Conservation (phyloP, 2,797 vertebrate species). For the Jordanella pulchra region DNA sequence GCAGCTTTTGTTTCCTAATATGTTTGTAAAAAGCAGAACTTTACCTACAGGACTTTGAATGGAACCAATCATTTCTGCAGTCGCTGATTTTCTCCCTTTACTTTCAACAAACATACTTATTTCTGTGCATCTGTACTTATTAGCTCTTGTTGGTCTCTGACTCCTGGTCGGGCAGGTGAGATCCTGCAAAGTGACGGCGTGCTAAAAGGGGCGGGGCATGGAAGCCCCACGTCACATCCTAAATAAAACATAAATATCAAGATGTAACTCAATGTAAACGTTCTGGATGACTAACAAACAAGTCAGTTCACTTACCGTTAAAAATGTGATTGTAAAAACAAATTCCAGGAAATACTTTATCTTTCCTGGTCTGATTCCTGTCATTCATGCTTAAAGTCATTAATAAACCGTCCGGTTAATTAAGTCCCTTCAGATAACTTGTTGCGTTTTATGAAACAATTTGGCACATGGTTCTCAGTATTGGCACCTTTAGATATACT, state of each 20-base stretch:
- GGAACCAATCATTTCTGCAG: background rate
- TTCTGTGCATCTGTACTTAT: too few relatives aligned
- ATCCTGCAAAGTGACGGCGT: background rate
- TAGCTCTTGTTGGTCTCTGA: background rate
- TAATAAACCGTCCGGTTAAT: background rate
- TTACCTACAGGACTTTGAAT: background rate
- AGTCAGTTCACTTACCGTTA: background rate
- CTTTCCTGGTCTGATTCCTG: background rate
- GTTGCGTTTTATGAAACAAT: background rate
- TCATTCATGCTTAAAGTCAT: background rate
- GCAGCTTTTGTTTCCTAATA: background rate
- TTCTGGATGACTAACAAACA: background rate
- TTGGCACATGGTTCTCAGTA: constrained; percentile 3
- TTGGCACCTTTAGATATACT: constrained; percentile 6
- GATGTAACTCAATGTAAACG: background rate
- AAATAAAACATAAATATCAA: too few relatives aligned
- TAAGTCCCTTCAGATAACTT: background rate
- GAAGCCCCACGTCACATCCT: background rate
- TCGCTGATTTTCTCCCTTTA: background rate
- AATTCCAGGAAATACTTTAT: background rate
- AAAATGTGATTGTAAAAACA: background rate
- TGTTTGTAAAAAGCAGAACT: too few relatives aligned
- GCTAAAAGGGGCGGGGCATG: background rate
- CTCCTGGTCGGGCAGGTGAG: background rate
- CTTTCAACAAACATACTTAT: background rate